Evolutionary conservation across 2,797 vertebrate genomes (phyloP).

Genomic region (Acrossocheilus fasciatus): DNA sequence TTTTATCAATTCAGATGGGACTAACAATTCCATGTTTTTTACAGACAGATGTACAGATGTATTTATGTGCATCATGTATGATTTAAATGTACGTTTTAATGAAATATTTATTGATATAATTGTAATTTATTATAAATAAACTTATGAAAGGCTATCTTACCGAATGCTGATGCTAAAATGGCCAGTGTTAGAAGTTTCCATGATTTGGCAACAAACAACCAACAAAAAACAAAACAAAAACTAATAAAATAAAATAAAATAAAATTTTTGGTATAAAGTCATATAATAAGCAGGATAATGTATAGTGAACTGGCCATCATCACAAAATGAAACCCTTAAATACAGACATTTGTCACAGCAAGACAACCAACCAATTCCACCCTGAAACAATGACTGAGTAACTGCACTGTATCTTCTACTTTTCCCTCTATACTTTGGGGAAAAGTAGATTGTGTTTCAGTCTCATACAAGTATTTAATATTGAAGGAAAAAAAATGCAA

Average conservation of each 20-base stretch:
- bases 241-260: background rate
- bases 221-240: background rate
- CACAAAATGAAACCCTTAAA: background rate
- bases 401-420: background rate
- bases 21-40: background rate
- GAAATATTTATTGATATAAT: background rate
- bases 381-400: background rate
- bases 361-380: background rate
- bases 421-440: background rate
- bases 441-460: background rate
- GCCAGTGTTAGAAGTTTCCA: no score
- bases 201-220: no score
- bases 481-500: conserved; percentile 37
- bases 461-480: conserved; percentile 9
- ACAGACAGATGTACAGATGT: background rate
- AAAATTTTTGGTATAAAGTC: no score
- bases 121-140: background rate
- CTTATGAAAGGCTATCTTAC: background rate
- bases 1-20: background rate
- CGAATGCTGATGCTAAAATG: no score
- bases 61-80: background rate
- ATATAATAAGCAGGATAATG: no score
- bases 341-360: background rate
- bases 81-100: background rate
- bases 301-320: no score